These are phyloP conservation scores for Trididemnum clinides DNA, from an alignment of 23 tunicate genomes.

Conservation along the genomic window DNA sequence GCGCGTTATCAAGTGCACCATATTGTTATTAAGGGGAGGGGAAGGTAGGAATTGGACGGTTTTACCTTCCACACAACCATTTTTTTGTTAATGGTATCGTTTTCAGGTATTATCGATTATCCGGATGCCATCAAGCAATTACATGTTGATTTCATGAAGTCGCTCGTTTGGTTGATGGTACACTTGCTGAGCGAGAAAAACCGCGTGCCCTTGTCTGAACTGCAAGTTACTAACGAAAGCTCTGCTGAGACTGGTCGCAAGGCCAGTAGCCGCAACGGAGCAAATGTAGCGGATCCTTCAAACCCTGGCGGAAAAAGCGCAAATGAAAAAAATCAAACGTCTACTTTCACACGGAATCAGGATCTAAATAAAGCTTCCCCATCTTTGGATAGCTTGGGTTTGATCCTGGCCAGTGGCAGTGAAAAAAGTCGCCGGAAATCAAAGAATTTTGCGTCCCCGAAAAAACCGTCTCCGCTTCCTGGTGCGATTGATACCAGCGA, in stretches of 20 bases:
- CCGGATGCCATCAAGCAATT: constrained; percentile 52
- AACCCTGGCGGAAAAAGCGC: neutral
- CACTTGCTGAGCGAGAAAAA: constrained; percentile 26
- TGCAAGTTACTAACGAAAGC: neutral
- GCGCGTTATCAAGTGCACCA: no score
- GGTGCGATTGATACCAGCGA: constrained; percentile 3
- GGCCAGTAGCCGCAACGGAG: neutral
- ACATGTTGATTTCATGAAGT: constrained; percentile 49
- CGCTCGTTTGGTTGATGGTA: constrained; percentile 50
- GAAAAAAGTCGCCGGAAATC: neutral
- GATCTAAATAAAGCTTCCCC: neutral
- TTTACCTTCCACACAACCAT: no score
- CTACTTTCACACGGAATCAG: neutral
- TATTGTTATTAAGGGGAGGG: no score
- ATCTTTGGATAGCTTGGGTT: constrained; percentile 34
- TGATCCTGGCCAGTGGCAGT: constrained; percentile 33
- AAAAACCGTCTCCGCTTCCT: neutral
- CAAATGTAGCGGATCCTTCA: neutral
- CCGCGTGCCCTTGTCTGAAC: neutral
- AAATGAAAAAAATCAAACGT: neutral
- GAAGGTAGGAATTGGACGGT: no score
- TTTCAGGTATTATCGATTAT: constrained; percentile 68
- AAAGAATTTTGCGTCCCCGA: neutral
- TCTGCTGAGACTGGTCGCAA: neutral
- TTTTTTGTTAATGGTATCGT: no score